Base-by-base conservation (phyloP, 2,888 invertebrate genomes). In the Leucania comma region DNA sequence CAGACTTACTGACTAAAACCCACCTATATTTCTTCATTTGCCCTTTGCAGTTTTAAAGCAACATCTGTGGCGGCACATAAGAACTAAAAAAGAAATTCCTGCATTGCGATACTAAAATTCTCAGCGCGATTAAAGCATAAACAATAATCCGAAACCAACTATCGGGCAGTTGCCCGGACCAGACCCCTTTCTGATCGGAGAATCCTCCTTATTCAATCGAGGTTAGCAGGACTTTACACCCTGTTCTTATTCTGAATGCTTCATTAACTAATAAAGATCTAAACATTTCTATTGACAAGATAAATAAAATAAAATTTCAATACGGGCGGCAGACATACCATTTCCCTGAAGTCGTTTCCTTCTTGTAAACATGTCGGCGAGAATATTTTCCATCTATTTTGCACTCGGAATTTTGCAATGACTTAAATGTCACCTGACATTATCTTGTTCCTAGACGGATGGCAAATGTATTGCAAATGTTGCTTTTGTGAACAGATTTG, bases 341-440 rank as follows among this genome's bases (percentile, higher is more conserved):
- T 62, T 48, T 38, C 26, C 35, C 20, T 54, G 32, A 72, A 29
- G 14, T 35, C 9, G n/a, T 53, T 20, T 54, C 35, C 53, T 26
- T 61, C 24, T 46, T 51, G 42, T 51, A n/a, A 63, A 65, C 32
- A 61, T 24, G 46, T 60, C 22, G 35, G 29, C n/a, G 20, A 32
- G 51, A 46, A 26, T 51, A 51, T 74, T 46, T 63, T 22, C 50
- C 35, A 64, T 58, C 22, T 58, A 48, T 48, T 48, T 24, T 46
- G 66, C 51, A 74, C 57, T 72, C 20, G 50, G 51, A 26, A 29
- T 65, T 72, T 61, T 57, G 32, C 63, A 73, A 63, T 72, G 57
- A 50, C 48, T 38, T 38, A 32, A 57, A 57, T 58, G 57, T 57
- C 50, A 51, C 62, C 17, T 4, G 22, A 2, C 32, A 22, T 32